phyloP scores from a whole-genome alignment of 2,113 vertebrate species.

The Grammomys surdaster region DNA sequence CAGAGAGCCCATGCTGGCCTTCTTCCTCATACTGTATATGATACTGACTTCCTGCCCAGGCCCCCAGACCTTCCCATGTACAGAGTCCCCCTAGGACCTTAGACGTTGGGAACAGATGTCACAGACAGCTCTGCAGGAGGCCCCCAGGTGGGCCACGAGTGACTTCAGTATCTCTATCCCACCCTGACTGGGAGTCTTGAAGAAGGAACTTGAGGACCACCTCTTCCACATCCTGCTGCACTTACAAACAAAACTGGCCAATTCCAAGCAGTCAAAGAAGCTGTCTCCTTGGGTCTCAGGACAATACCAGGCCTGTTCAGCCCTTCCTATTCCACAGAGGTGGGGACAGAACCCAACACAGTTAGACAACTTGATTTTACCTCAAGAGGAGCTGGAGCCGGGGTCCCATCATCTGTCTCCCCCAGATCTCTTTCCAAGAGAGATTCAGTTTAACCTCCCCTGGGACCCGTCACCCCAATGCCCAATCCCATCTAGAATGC shows the following conservation, averaged over 20 bases:
- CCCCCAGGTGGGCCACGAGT: not conserved
- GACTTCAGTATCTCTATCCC: not conserved
- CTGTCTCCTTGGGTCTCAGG: fast-evolving
- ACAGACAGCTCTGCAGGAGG: not conserved
- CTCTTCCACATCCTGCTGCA: not conserved
- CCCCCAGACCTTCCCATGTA: too few relatives aligned
- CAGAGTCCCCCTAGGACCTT: not conserved
- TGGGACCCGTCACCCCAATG: fast-evolving
- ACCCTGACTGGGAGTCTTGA: fast-evolving
- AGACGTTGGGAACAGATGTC: too few relatives aligned
- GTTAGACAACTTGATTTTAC: fast-evolving
- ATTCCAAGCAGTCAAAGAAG: fast-evolving
- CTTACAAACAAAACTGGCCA: too few relatives aligned
- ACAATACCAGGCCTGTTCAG: fast-evolving
- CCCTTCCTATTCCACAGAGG: not conserved
- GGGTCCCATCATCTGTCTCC: too few relatives aligned
- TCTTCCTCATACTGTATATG: not conserved
- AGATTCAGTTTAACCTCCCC: not conserved
- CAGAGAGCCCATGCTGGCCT: fast-evolving
- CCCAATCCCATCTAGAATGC: not conserved
- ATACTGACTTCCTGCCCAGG: not conserved
- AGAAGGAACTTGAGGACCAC: fast-evolving
- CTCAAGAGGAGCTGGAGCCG: fast-evolving
- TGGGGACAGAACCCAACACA: fast-evolving
- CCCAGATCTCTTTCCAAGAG: fast-evolving